A percentile compares a stretch with the other conserved stretches of the same genome.
These are phyloP conservation scores for Neosalanx taihuensis DNA, from an alignment of 2,797 vertebrate species.

Conservation along the genomic window DNA sequence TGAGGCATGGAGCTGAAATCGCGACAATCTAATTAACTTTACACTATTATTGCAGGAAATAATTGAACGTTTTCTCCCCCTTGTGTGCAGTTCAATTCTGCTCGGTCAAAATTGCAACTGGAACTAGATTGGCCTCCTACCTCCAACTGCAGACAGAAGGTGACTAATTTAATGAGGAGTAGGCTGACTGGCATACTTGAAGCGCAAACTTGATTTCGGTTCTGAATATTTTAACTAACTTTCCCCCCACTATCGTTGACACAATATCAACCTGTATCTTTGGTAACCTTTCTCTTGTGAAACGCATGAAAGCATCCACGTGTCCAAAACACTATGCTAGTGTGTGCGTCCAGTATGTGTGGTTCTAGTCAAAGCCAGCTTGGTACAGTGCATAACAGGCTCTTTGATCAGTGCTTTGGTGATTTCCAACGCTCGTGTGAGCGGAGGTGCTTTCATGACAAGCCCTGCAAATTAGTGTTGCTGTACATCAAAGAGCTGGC, in stretches of 20 bases:
- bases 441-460: conserved; percentile 39
- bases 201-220: conserved; percentile 22
- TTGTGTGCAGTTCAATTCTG: no score
- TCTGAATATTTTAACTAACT: conserved; percentile 22
- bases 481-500: conserved; percentile 24
- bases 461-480: conserved; percentile 24
- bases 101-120: background rate
- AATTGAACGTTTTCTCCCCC: no score
- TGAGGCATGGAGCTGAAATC: no score
- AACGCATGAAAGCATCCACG: background rate
- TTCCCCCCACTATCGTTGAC: background rate
- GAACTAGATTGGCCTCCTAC: background rate
- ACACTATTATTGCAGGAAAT: no score
- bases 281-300: background rate
- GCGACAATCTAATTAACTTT: no score
- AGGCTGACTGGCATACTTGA: background rate
- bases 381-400: conserved; percentile 23
- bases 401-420: conserved; percentile 19
- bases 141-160: background rate
- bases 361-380: conserved; percentile 18
- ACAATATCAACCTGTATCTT: background rate
- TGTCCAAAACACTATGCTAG: background rate
- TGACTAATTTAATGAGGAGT: background rate
- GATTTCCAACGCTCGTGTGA: conserved; percentile 7
- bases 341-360: background rate